Evolutionary conservation across 2,797 vertebrate genomes (phyloP), one percentile per base, ranked within the genome.

Genomic region (Schizothorax lantsangensis): DNA sequence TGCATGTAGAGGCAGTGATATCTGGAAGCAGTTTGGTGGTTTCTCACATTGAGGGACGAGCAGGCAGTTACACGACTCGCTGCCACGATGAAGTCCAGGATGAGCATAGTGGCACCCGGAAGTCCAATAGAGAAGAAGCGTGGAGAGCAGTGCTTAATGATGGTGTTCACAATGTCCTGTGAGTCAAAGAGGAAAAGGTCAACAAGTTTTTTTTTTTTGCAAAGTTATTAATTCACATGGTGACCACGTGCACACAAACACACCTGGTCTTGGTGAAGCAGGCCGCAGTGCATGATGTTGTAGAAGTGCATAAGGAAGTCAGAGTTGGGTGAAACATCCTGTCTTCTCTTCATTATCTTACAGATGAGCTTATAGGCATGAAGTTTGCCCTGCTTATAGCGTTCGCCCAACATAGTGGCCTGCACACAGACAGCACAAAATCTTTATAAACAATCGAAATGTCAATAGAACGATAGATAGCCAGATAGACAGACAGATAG

Each of bases 221-320:
- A 79, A 57, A 79, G 2, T 40, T 40, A 4, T 40, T 36, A 10
- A 26, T 8, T 23, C 36, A 40, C 23, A 43, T 17, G 7, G 52
- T n/a, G 57, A 87, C 66, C 52, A 79, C 26, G 33, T 36, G 64
- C 21, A 64, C 33, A 26, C 68, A 88, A 69, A 84, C 79, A 84
- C 78, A 88, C 98, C 96, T 99, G 98, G 94, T 99, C 98, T 87
- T 97, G 95, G 91, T 99, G 97, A 93, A 99, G 96, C 87, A 99
- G 96, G 89, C 98, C 98, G 89, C 97, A 97, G 92, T 99, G 98
- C 98, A 99, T 99, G 93, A 99, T 99, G 94, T 98, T 99, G 94
- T 98, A 99, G 93, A 99, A 99, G 95, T 99, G 98, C 79, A 97
- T 99, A 89, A 99, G 95, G 93, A 99, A 99, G 94, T 99, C 98